phyloP scores from a whole-genome alignment of 2,797 vertebrate species.

The Acanthiza pusilla region DNA sequence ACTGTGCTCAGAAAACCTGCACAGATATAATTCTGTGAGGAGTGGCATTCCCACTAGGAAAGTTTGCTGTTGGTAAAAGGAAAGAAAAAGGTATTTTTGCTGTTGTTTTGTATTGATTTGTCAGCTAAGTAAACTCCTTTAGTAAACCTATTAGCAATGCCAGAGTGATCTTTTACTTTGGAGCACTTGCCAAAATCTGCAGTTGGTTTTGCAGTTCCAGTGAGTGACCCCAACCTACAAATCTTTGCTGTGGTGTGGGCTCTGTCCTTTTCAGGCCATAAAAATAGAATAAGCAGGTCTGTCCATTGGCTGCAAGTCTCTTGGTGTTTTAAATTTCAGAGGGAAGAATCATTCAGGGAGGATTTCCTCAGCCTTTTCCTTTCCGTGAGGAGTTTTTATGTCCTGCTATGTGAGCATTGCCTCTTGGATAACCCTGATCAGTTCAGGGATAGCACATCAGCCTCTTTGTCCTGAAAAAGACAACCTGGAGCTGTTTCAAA shows the following conservation, averaged over 20 bases:
- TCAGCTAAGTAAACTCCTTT: not conserved
- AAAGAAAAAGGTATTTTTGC: not conserved
- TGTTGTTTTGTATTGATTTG: slow-evolving; percentile 14
- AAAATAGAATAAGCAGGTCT: not conserved
- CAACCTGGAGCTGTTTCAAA: not conserved
- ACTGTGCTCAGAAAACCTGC: not conserved
- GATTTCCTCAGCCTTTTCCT: not conserved
- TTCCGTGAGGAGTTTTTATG: not conserved
- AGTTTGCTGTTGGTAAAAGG: not conserved
- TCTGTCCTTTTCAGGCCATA: not conserved
- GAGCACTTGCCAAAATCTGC: not conserved
- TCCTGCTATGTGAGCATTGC: not conserved
- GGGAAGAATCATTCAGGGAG: not conserved
- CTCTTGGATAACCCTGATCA: not conserved
- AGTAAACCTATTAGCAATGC: slow-evolving; percentile 1
- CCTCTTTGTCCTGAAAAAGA: not conserved
- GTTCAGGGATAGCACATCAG: not conserved
- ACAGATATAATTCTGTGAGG: not conserved
- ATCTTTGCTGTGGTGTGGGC: not conserved
- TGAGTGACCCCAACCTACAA: not conserved
- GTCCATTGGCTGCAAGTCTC: not conserved
- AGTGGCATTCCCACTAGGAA: slow-evolving; percentile 1
- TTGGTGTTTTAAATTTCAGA: not conserved
- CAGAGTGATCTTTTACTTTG: not conserved
- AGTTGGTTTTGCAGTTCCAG: not conserved